phyloP scores from a whole-genome alignment of 2,888 invertebrate species.

The Heliconius erato region DNA sequence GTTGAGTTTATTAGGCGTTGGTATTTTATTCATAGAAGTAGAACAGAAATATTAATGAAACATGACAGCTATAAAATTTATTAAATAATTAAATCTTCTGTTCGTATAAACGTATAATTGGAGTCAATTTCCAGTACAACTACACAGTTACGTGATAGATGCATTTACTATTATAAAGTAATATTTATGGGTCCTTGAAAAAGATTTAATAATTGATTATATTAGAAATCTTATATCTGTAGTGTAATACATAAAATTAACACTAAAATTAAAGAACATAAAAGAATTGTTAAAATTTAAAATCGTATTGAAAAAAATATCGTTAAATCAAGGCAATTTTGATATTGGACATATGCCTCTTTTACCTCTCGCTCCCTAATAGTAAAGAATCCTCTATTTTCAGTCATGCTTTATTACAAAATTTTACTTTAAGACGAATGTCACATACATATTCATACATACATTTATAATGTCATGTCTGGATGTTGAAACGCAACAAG shows the following conservation, averaged over 20 bases:
- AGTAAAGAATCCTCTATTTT: too few relatives aligned
- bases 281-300: too few relatives aligned
- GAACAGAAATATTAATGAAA: background rate
- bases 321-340: too few relatives aligned
- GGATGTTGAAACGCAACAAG: slow-evolving; percentile 9
- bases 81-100: background rate
- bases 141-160: background rate
- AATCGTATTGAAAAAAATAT: too few relatives aligned
- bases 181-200: slow-evolving; percentile 12
- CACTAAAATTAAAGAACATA: too few relatives aligned
- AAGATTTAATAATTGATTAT: slow-evolving; percentile 4
- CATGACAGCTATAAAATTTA: background rate
- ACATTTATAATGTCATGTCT: background rate
- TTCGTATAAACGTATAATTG: background rate
- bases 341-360: too few relatives aligned
- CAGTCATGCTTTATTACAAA: background rate
- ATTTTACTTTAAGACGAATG: background rate
- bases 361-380: too few relatives aligned
- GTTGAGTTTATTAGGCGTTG: too few relatives aligned
- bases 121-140: background rate
- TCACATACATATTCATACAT: background rate
- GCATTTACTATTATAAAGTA: background rate
- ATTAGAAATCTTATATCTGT: slow-evolving; percentile 10
- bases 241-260: background rate
- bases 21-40: too few relatives aligned